Conservation (phyloP, 2,113 vertebrate species). For the Pygoscelis antarcticus region DNA sequence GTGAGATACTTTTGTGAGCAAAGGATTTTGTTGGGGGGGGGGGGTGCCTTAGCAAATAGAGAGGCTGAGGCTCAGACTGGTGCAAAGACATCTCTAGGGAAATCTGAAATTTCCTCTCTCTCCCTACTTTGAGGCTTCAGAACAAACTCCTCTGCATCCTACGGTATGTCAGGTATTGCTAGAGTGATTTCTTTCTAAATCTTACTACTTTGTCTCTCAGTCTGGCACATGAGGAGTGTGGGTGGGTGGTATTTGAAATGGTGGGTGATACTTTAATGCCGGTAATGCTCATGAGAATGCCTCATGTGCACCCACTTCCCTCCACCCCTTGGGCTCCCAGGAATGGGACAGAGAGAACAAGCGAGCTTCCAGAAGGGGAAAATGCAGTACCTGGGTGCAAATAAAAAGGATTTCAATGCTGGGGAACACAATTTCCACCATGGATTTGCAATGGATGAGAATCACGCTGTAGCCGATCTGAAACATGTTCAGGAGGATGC, state of each 20-base stretch:
- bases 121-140: not conserved
- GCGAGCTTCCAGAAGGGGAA: not conserved
- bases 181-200: not conserved
- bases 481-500: constrained; percentile 80
- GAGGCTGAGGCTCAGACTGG: not conserved
- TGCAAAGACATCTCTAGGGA: not conserved
- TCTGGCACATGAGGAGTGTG: accelerated
- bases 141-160: not conserved
- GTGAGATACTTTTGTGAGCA: not conserved
- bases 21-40: not conserved
- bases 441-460: constrained; percentile 73
- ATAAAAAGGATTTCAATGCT: constrained; percentile 82
- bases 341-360: not conserved
- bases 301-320: not conserved
- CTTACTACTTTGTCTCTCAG: not conserved
- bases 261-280: not conserved
- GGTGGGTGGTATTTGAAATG: not conserved
- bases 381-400: constrained; percentile 76
- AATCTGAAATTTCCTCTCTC: not conserved
- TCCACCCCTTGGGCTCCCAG: not conserved
- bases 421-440: constrained; percentile 72
- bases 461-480: constrained; percentile 76
- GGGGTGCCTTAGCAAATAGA: not conserved
- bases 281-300: not conserved
- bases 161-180: not conserved